Evolutionary conservation across 2,888 invertebrate genomes (phyloP).

Genomic region (Dione juno): DNA sequence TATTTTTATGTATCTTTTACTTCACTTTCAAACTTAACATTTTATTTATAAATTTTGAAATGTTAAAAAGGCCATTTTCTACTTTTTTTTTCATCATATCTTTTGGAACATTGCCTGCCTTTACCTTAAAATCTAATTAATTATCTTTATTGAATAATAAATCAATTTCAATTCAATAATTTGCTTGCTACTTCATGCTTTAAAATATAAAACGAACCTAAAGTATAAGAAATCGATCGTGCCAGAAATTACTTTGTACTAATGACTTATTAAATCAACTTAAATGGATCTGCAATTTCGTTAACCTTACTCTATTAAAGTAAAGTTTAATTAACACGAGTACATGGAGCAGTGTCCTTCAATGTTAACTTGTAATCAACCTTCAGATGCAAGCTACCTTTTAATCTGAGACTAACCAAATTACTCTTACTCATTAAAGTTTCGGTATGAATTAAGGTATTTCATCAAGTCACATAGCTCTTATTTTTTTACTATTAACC

Average conservation of each 20-base stretch:
- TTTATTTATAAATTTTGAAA: not conserved
- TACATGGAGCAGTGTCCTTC: constrained; percentile 34
- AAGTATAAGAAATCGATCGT: not conserved
- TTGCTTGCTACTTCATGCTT: not conserved
- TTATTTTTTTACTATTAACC: too few relatives aligned
- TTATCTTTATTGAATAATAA: not conserved
- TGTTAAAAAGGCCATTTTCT: not conserved
- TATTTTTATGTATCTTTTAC: not conserved
- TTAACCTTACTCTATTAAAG: constrained; percentile 21
- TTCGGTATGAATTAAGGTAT: not conserved
- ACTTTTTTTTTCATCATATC: not conserved
- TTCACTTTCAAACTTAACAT: too few relatives aligned
- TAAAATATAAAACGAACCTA: not conserved
- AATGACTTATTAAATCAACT: not conserved
- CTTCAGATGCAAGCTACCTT: constrained; percentile 28
- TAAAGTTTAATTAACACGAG: constrained; percentile 34
- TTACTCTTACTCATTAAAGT: constrained; percentile 10
- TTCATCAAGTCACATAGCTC: not conserved
- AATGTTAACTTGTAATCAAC: constrained; percentile 37
- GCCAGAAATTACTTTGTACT: not conserved
- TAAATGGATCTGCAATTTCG: constrained; percentile 2
- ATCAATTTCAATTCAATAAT: not conserved
- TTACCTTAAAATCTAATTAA: not conserved
- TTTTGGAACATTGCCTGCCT: not conserved
- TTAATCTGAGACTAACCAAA: constrained; percentile 20